Base-by-base conservation (phyloP, 2,888 invertebrate species). In the Hydriomena furcata region DNA sequence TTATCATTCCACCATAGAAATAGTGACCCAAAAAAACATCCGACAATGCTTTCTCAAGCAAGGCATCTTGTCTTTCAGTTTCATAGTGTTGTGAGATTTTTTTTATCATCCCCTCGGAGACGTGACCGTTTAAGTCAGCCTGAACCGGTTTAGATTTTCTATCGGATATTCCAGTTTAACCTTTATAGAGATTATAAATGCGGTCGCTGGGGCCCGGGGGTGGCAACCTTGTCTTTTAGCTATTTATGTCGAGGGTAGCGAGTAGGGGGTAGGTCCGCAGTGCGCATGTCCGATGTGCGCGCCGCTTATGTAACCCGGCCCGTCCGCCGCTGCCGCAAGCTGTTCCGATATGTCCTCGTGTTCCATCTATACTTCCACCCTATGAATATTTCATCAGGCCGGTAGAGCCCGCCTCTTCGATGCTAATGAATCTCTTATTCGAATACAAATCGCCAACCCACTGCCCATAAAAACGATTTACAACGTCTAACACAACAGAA, bases 161-260 rank as follows among this genome's bases (percentile, higher is more conserved):
- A 79, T 83, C 81, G 71, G 76, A 77, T 84, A 87, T 87, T 86
- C 82, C 73, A 78, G 82, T 84, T 63, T 87, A 88, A 89, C 88
- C 88, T 89, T 87, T 87, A 80, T 76, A 77, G 74, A 82, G 82
- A 87, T 88, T 88, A 86, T 83, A 85, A 88, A 86, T 84, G 85
- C 82, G 86, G 84, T 84, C 80, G 82, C 71, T 61, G 76, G 77
- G 81, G 83, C 78, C 76, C 72, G 75, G 77, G 85, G 88, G 86
- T 85, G 87, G 89, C 82, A 89, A 89, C 89, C 89, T 88, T 90
- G 89, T 85, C 78, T 86, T 83, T 87, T 79, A 88, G 84, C 84
- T 90, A 90, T 90, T 89, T 90, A 89, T 88, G 87, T 82, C 76
- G 86, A 79, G 84, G 86, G 85, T 82, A 74, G 78, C 61, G 67